Evolutionary conservation across 2,797 vertebrate species (phyloP).

Genomic region (Artibeus lituratus): DNA sequence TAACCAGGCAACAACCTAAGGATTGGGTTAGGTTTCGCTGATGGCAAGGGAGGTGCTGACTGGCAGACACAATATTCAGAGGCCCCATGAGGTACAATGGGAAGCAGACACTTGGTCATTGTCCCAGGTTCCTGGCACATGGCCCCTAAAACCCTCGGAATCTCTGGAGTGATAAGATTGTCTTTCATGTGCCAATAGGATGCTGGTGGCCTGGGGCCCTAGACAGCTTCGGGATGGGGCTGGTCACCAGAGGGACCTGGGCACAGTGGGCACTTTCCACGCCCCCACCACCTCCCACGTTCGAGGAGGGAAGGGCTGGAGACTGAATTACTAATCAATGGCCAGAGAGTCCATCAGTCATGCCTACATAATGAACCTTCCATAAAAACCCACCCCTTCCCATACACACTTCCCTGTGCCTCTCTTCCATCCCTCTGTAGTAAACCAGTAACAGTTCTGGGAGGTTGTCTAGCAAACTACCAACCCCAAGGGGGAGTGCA

Average conservation of each 20-base stretch:
- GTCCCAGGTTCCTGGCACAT: background rate
- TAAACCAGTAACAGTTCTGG: background rate
- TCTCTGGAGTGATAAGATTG: background rate
- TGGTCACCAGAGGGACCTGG: background rate
- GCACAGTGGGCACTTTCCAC: background rate
- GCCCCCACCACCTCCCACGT: background rate
- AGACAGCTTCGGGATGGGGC: background rate
- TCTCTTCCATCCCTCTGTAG: background rate
- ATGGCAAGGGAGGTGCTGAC: background rate
- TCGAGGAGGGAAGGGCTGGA: background rate
- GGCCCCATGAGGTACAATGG: fast-evolving
- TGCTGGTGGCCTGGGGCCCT: background rate
- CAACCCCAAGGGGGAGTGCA: no score
- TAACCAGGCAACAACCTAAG: fast-evolving
- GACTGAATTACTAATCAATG: background rate
- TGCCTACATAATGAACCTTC: background rate
- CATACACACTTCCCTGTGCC: fast-evolving
- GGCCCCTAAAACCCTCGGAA: background rate
- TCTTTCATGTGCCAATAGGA: background rate
- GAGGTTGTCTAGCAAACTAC: background rate
- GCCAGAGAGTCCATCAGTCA: background rate
- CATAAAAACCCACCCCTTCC: background rate
- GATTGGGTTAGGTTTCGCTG: background rate
- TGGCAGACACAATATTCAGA: background rate
- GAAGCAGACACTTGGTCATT: background rate